Percentiles rank a stretch among this genome's conserved stretches.
Evolutionary conservation across 2,888 invertebrate genomes (phyloP).

Genomic region (Catonia carolina): DNA sequence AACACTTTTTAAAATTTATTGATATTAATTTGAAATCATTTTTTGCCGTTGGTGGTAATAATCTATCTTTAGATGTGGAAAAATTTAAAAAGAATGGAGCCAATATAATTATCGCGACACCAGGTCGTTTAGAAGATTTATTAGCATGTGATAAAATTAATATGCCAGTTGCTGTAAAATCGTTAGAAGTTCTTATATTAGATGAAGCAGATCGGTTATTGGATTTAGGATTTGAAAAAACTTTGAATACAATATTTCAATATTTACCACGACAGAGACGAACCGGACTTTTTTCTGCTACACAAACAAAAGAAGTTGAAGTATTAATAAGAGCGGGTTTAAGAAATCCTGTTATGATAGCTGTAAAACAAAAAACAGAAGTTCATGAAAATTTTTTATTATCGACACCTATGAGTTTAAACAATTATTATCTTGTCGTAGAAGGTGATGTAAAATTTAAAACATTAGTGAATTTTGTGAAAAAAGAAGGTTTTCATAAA

Average conservation of each 20-base stretch:
- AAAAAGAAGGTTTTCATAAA: slow-evolving; percentile 48
- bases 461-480: slow-evolving; percentile 70
- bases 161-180: slow-evolving; percentile 64
- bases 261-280: slow-evolving; percentile 88
- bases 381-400: slow-evolving; percentile 19
- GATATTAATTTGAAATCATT: slow-evolving; percentile 49
- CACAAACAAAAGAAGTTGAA: slow-evolving; percentile 90
- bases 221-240: slow-evolving; percentile 83
- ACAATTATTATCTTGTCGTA: slow-evolving; percentile 70
- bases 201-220: slow-evolving; percentile 96
- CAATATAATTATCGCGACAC: slow-evolving; percentile 89
- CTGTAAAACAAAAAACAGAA: slow-evolving; percentile 50
- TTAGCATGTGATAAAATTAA: slow-evolving; percentile 64
- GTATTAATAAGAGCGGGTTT: slow-evolving; percentile 89
- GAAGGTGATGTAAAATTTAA: slow-evolving; percentile 75
- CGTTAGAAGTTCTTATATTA: slow-evolving; percentile 82
- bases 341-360: slow-evolving; percentile 84
- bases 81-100: slow-evolving; percentile 61
- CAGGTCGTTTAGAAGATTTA: slow-evolving; percentile 86
- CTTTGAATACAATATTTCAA: slow-evolving; percentile 80
- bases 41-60: slow-evolving; percentile 75
- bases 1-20: slow-evolving; percentile 46
- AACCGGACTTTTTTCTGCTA: slow-evolving; percentile 98
- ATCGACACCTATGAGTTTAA: slow-evolving; percentile 46
- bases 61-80: slow-evolving; percentile 66